phyloP scores from a whole-genome alignment of 1,140 invertebrate genomes.

The Leptestheria dahalacensis region DNA sequence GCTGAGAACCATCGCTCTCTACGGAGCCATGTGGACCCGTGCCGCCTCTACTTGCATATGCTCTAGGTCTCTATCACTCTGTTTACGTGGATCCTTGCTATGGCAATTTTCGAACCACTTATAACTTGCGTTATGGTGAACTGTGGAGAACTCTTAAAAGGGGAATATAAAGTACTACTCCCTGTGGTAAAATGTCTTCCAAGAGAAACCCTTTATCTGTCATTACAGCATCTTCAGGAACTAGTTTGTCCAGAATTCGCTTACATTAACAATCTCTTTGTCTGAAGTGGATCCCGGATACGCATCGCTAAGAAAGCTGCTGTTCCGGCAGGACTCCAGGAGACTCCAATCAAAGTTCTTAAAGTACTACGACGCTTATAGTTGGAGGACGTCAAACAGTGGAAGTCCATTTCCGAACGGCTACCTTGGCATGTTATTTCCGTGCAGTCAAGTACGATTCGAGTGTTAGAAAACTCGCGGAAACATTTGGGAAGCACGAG shows the following conservation, averaged over 20 bases:
- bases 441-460: not conserved
- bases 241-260: not conserved
- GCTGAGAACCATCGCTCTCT: too few relatives aligned
- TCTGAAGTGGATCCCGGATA: not conserved
- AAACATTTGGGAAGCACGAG: not conserved
- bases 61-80: not conserved
- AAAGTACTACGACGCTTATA: not conserved
- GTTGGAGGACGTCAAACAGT: not conserved
- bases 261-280: not conserved
- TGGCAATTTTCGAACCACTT: not conserved
- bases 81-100: not conserved
- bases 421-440: not conserved
- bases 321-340: not conserved
- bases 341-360: not conserved
- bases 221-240: not conserved
- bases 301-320: not conserved
- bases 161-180: not conserved
- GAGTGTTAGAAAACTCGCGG: not conserved
- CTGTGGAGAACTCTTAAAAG: not conserved
- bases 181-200: not conserved
- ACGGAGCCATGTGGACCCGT: too few relatives aligned
- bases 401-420: not conserved
- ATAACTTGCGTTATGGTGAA: not conserved
- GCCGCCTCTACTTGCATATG: too few relatives aligned
- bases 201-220: not conserved